These are phyloP conservation scores for Staurois parvus DNA, from an alignment of 2,797 vertebrate species.

Conservation along the genomic window DNA sequence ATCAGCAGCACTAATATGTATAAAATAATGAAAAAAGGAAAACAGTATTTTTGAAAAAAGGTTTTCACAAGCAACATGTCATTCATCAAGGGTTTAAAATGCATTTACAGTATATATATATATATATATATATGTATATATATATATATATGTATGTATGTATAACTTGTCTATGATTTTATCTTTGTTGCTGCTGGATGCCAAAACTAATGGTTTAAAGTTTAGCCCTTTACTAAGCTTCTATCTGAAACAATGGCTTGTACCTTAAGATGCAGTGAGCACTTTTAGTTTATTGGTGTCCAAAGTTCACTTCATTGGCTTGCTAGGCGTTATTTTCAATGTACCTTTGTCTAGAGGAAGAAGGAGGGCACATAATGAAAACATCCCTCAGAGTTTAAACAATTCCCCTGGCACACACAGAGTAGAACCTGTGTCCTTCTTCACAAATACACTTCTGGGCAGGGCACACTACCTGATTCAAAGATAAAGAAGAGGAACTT, in stretches of 20 bases:
- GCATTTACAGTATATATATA: neutral
- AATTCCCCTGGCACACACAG: neutral
- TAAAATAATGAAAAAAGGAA: too few relatives aligned
- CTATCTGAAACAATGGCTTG: constrained; percentile 19
- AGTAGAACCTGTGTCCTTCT: neutral
- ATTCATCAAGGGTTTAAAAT: neutral
- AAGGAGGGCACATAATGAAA: constrained; percentile 28
- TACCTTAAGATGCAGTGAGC: constrained; percentile 27
- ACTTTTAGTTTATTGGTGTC: constrained; percentile 56
- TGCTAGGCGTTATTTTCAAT: constrained; percentile 35
- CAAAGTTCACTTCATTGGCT: constrained; percentile 55
- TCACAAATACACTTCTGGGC: neutral
- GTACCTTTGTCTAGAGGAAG: constrained; percentile 40
- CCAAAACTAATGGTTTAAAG: neutral
- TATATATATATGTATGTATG: neutral
- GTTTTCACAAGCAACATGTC: neutral
- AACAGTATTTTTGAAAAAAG: neutral
- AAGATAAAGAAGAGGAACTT: neutral
- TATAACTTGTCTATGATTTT: neutral
- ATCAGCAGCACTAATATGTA: too few relatives aligned
- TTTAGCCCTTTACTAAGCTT: neutral
- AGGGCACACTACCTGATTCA: neutral
- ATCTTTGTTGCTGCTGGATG: neutral
- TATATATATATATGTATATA: too few relatives aligned
- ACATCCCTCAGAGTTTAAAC: neutral